Base-by-base conservation (phyloP, 1,140 invertebrate genomes). In the Mylabris phalerata region DNA sequence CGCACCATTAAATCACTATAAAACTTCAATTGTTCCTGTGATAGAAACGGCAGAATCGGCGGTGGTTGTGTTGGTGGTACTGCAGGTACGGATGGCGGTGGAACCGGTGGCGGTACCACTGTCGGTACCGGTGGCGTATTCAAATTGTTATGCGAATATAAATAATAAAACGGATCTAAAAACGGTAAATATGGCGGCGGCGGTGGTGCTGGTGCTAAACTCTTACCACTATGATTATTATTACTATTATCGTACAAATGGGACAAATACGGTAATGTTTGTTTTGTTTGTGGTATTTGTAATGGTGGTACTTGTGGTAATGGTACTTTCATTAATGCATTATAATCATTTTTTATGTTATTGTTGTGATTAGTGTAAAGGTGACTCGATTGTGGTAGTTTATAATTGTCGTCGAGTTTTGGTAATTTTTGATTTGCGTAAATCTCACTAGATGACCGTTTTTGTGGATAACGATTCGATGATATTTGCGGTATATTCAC, bases 1-100 rank as follows among this genome's bases (percentile, higher is more conserved):
- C 67, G 60, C 5, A 58, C 63, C 59, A 71, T 67, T 9, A 78
- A 57, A 48, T 78, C 75, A 43, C 73, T 75, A 60, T 77, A 78
- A n/a, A 77, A 66, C 50, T 75, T 72, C 19, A 76, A 60, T 44
- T 75, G 74, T 32, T 77, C 73, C 7, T 67, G 62, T n/a, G 67
- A 62, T 9, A 71, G 66, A 10, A 70, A 56, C 9, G 67, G 62
- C 43, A 68, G 48, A 43, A 75, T 55, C 40, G 27, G 38, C 19
- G 47, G 46, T 40, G 39, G 39, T 2, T 7, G 6, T 40, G 10
- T 1, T 40, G 39, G 39, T 6, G 39, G 39, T 40, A 40, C 6
- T 7, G 39, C 2, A 2, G 39, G 39, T 40, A 10, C 6, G 6
- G 10, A 40, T 40, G 39, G 41, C 11, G 41, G 9, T 42, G 41